Evolutionary conservation across 92 coral and sea anemone species (phyloP).

Genomic region (Virgularia gustaviana): DNA sequence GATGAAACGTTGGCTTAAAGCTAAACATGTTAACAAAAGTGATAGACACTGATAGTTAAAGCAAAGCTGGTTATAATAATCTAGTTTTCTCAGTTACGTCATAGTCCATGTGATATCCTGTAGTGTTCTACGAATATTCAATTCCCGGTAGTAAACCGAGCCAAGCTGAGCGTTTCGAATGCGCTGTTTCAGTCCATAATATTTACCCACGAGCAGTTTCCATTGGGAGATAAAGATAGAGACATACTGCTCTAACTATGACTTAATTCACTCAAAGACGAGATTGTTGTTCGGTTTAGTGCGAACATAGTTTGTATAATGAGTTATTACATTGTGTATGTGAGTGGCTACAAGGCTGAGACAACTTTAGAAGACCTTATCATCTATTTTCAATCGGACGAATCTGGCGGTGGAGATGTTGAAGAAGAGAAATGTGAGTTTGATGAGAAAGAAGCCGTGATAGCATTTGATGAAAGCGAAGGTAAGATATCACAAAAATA

Average conservation of each 20-base stretch:
- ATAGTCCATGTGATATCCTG: no score
- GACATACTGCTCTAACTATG: no score
- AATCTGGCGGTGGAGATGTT: neutral
- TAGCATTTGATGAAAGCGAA: neutral
- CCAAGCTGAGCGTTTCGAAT: neutral
- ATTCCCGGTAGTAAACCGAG: neutral
- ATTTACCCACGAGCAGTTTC: no score
- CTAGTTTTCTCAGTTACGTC: no score
- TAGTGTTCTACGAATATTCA: no score
- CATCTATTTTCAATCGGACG: neutral
- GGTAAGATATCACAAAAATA: no score
- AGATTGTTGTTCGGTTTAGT: neutral
- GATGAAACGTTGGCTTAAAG: no score
- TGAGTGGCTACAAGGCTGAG: neutral
- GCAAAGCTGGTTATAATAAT: no score
- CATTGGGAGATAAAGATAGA: no score
- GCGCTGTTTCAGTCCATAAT: no score
- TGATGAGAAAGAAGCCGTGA: neutral
- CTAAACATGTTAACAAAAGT: no score
- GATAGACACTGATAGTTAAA: no score
- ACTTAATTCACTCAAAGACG: neutral
- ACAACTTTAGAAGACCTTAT: neutral
- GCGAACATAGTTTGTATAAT: neutral
- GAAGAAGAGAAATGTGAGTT: neutral
- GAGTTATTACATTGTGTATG: neutral